phyloP scores from a whole-genome alignment of 2,888 invertebrate species.

The Macrophya alboannulata region DNA sequence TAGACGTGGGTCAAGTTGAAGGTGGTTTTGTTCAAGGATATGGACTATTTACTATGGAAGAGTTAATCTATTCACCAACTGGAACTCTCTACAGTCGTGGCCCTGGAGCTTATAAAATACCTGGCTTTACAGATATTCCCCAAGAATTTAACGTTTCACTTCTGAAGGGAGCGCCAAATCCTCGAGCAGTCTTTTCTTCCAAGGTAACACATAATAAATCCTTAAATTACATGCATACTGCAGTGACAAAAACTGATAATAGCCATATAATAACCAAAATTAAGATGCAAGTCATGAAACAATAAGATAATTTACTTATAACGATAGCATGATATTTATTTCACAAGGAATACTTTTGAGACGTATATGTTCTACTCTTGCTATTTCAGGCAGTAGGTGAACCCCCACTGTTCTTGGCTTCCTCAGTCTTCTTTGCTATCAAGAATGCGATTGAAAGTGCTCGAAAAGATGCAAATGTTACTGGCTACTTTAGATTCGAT shows the following conservation, averaged over 20 bases:
- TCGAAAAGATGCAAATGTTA: conserved; percentile 86
- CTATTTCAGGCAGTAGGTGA: conserved; percentile 94
- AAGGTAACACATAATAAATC: conserved; percentile 84
- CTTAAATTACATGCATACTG: conserved; percentile 20
- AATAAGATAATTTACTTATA: conserved; percentile 9
- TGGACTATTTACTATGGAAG: conserved; percentile 95
- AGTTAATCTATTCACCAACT: conserved; percentile 92
- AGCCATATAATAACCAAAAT: not conserved
- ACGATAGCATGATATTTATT: conserved; percentile 6
- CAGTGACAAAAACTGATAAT: not conserved
- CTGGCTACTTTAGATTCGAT: conserved; percentile 85
- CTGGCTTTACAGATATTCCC: conserved; percentile 96
- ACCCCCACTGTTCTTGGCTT: conserved; percentile 95
- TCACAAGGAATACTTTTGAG: conserved; percentile 26
- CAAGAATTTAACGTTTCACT: conserved; percentile 95
- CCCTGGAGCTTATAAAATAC: conserved; percentile 97
- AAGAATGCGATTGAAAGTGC: conserved; percentile 93
- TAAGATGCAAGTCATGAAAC: not conserved
- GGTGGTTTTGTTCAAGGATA: conserved; percentile 98
- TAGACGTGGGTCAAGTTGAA: conserved; percentile 98
- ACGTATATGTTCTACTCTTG: conserved; percentile 11
- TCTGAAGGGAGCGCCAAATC: conserved; percentile 94
- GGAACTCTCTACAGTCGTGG: conserved; percentile 93
- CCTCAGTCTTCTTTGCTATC: conserved; percentile 95
- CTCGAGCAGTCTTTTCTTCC: conserved; percentile 96